These are phyloP conservation scores for Sturmia bella DNA, from an alignment of 2,888 invertebrate species.

Conservation along the genomic window DNA sequence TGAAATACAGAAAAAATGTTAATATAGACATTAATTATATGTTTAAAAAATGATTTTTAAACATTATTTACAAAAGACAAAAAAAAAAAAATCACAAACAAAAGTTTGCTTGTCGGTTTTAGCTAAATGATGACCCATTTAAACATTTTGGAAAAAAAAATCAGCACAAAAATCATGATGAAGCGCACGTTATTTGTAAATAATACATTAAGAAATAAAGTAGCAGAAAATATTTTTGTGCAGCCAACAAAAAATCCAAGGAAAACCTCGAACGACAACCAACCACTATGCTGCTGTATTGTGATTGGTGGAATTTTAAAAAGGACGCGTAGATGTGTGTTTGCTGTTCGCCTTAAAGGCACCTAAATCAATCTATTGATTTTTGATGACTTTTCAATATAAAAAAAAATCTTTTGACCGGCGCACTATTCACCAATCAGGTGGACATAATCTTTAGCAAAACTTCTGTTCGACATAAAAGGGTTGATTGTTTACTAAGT, in stretches of 20 bases:
- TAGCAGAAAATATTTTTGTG: slow-evolving; percentile 12
- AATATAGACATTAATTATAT: slow-evolving; percentile 75
- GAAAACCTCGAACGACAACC: slow-evolving; percentile 70
- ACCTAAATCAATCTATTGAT: slow-evolving; percentile 80
- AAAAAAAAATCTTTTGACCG: slow-evolving; percentile 43
- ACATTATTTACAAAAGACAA: slow-evolving; percentile 54
- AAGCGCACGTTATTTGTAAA: slow-evolving; percentile 41
- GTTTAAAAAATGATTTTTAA: slow-evolving; percentile 70
- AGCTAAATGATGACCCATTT: slow-evolving; percentile 59
- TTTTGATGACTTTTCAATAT: slow-evolving; percentile 80
- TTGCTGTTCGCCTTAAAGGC: slow-evolving; percentile 65
- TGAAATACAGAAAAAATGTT: slow-evolving; percentile 63
- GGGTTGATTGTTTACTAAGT: slow-evolving; percentile 57
- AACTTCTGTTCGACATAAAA: background rate
- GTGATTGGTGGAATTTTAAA: slow-evolving; percentile 74
- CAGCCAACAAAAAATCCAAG: slow-evolving; percentile 10
- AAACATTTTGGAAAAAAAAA: slow-evolving; percentile 17
- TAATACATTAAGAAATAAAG: slow-evolving; percentile 12
- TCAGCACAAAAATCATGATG: slow-evolving; percentile 54
- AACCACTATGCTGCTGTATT: slow-evolving; percentile 77
- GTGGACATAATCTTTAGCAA: slow-evolving; percentile 20
- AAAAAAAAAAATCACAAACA: slow-evolving; percentile 48
- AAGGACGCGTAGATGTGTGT: slow-evolving; percentile 14
- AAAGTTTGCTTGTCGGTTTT: slow-evolving; percentile 38
- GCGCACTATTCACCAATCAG: slow-evolving; percentile 58